phyloP scores from a whole-genome alignment of 2,888 invertebrate genomes.

The Ophion obscuratus region DNA sequence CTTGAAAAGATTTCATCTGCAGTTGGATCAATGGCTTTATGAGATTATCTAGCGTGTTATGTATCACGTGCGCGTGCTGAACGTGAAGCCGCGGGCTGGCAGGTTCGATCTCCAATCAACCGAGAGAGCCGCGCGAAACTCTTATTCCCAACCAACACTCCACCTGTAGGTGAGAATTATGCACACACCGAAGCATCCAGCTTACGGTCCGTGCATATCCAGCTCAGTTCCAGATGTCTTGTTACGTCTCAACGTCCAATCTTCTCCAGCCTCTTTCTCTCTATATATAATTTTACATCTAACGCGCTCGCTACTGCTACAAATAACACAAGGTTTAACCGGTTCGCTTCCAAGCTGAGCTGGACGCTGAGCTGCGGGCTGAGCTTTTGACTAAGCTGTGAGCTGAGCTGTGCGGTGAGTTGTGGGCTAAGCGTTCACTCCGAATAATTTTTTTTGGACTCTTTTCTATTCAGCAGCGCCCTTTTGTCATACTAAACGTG shows the following conservation, averaged over 20 bases:
- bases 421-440: no score
- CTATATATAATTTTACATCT: constrained; percentile 6
- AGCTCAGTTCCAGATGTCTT: constrained; percentile 23
- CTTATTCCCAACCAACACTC: constrained; percentile 26
- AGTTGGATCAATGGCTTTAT: constrained; percentile 27
- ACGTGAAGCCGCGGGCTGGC: constrained; percentile 26
- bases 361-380: not conserved
- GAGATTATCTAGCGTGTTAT: constrained; percentile 37
- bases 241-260: constrained; percentile 44
- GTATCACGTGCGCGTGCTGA: constrained; percentile 10
- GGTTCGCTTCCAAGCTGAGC: constrained; percentile 22
- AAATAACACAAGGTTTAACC: constrained; percentile 30
- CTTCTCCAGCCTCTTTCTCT: constrained; percentile 6
- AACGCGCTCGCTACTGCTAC: not conserved
- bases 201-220: constrained; percentile 16
- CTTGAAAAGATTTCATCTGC: constrained; percentile 13
- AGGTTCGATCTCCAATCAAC: constrained; percentile 55
- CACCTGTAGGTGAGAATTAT: constrained; percentile 34
- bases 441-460: no score
- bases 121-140: constrained; percentile 40
- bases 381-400: not conserved
- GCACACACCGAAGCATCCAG: constrained; percentile 42
- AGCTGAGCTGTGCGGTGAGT: not conserved
- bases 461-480: no score
- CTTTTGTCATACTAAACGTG: no score